Evolutionary conservation across 2,113 vertebrate species (phyloP).

Genomic region (Argyrosomus japonicus): DNA sequence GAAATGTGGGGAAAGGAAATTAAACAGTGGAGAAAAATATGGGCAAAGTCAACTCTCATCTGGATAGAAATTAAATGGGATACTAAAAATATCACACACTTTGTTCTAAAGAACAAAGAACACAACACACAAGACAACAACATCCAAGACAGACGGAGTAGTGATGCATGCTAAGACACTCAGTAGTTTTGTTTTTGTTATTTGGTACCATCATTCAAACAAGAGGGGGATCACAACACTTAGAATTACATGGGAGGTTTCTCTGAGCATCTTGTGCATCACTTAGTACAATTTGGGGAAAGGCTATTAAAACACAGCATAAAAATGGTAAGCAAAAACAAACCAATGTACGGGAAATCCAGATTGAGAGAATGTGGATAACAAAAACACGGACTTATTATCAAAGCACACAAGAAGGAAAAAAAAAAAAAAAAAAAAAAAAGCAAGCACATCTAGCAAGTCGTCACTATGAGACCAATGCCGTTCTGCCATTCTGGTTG

Average conservation of each 20-base stretch:
- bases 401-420: slow-evolving; percentile 63
- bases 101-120: slow-evolving; percentile 46
- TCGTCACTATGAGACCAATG: slow-evolving; percentile 58
- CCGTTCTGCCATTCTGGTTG: slow-evolving; percentile 82
- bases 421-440: slow-evolving; percentile 53
- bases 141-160: slow-evolving; percentile 82
- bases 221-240: slow-evolving; percentile 39
- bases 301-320: slow-evolving; percentile 78
- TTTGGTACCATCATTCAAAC: slow-evolving; percentile 54
- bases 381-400: slow-evolving; percentile 67
- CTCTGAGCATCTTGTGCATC: slow-evolving; percentile 76
- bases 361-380: slow-evolving; percentile 84
- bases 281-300: slow-evolving; percentile 77
- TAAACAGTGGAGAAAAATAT: slow-evolving; percentile 37
- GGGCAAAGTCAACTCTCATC: slow-evolving; percentile 71
- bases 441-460: slow-evolving; percentile 69
- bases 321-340: slow-evolving; percentile 84
- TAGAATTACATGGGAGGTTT: slow-evolving; percentile 33
- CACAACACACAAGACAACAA: slow-evolving; percentile 71
- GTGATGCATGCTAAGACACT: slow-evolving; percentile 81
- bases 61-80: slow-evolving; percentile 66
- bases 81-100: slow-evolving; percentile 34
- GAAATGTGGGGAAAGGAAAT: slow-evolving; percentile 33
- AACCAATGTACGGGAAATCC: slow-evolving; percentile 84
- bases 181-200: slow-evolving; percentile 36